Percentiles rank a stretch among this genome's conserved stretches.
Evolutionary conservation across 2,797 vertebrate genomes (phyloP).

Genomic region (Euphonia xanthogaster): DNA sequence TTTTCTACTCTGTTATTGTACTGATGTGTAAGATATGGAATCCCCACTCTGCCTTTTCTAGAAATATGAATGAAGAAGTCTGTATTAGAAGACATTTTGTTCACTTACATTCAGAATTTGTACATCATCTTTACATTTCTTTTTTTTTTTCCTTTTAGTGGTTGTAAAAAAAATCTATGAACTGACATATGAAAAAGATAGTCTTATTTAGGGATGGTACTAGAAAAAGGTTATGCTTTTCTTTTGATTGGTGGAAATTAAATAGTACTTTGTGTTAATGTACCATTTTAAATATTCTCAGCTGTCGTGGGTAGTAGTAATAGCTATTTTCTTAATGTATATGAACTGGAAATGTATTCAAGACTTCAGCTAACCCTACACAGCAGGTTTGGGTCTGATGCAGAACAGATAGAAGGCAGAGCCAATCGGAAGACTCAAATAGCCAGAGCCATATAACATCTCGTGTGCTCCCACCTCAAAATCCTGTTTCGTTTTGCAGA

Average conservation of each 20-base stretch:
- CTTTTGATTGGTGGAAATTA: neutral
- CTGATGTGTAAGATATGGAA: neutral
- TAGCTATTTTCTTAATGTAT: neutral
- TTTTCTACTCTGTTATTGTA: neutral
- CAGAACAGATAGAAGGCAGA: neutral
- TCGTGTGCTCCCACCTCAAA: neutral
- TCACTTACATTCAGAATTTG: neutral
- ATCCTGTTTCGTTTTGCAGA: neutral
- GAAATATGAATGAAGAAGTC: neutral
- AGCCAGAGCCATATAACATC: neutral
- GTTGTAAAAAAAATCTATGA: neutral
- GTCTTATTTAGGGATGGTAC: neutral
- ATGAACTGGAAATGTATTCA: neutral
- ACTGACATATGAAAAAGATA: neutral
- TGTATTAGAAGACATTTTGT: neutral
- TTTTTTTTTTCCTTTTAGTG: neutral
- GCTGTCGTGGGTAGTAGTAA: neutral
- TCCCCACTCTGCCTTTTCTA: neutral
- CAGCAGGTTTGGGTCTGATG: neutral
- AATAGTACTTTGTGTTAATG: neutral
- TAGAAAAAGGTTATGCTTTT: neutral
- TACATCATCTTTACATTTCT: neutral
- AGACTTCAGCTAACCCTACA: neutral
- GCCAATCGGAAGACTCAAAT: neutral
- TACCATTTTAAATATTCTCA: neutral